These are phyloP conservation scores for Melanogrammus aeglefinus DNA, from an alignment of 2,797 vertebrate genomes.

Conservation along the genomic window DNA sequence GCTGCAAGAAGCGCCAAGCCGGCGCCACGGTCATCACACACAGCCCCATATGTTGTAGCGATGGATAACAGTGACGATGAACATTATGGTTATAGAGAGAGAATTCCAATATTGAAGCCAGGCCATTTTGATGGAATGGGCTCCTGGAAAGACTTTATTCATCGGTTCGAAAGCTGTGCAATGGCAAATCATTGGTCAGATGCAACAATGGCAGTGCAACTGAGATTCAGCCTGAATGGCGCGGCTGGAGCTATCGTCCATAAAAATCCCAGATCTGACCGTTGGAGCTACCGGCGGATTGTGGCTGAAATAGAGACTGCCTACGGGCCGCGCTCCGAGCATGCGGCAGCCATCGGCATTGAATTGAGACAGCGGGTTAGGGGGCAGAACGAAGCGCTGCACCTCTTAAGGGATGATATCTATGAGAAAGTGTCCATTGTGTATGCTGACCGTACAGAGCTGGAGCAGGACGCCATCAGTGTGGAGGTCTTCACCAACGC, in stretches of 20 bases:
- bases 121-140: conserved; percentile 20
- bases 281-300: conserved; percentile 15
- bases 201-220: conserved; percentile 18
- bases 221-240: conserved; percentile 20
- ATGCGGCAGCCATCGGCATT: conserved; percentile 27
- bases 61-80: neutral
- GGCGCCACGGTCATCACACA: too few species aligned
- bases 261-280: conserved; percentile 24
- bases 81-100: neutral
- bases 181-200: conserved; percentile 17
- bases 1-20: too few species aligned
- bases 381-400: conserved; percentile 5
- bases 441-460: conserved; percentile 19
- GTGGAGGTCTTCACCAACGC: too few species aligned
- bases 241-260: conserved; percentile 26
- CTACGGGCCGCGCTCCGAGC: conserved; percentile 11
- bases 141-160: conserved; percentile 30
- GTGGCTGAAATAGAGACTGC: conserved; percentile 24
- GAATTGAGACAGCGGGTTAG: conserved; percentile 17
- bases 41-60: neutral
- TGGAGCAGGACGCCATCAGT: conserved; percentile 30
- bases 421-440: conserved; percentile 30
- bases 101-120: conserved; percentile 14
- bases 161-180: conserved; percentile 28
- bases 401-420: conserved; percentile 28